Base-by-base conservation (phyloP, 2,797 vertebrate genomes). In the Peromyscus aztecus region DNA sequence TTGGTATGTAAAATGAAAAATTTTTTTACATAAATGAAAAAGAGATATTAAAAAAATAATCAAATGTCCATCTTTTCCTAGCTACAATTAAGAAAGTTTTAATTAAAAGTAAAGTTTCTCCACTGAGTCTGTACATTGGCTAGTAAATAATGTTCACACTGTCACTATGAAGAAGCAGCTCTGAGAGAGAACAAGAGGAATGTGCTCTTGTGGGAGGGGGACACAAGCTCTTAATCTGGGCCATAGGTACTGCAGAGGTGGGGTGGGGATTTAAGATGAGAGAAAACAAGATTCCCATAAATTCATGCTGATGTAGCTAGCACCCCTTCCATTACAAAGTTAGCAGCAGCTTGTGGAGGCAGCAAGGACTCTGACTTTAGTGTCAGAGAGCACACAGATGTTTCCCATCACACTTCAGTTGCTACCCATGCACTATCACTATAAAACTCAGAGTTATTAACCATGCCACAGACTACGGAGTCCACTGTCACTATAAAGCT, bases 41-140 rank as follows among this genome's bases (percentile, higher is more conserved):
- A 57, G 52, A 55, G 55, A 57, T 57, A 57, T 57, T 57, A 17
- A 57, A 57, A 55, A 73, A 91, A 76, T 76, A 91, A 87, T 63
- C 67, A 95, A 59, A 92, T 3, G 10, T 61, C 29, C 27, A 61
- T 2, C 1, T 84, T 91, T 77, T 73, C 52, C 46, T 49, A 59
- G 59, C 76, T 80, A 89, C 6, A 61, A 31, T 52, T 57, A 77
- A 93, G 57, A 89, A 91, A 37, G 4, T 34, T 85, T 89, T 88
- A 91, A 63, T 78, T 94, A 95, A 97, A 95, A 43, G 23, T 3
- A 29, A 81, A 63, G 29, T 63, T 96, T 91, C 87, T 76, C 4
- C 73, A 59, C 1, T 23, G 13, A 71, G 52, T 49, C 71, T 77
- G 71, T 34, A 80, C 12, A 31, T 29, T 81, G 71, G 52, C 73